Evolutionary conservation across 2,888 invertebrate species (phyloP), one percentile per base, ranked within the genome.

Genomic region (Muschampia plurimacula): DNA sequence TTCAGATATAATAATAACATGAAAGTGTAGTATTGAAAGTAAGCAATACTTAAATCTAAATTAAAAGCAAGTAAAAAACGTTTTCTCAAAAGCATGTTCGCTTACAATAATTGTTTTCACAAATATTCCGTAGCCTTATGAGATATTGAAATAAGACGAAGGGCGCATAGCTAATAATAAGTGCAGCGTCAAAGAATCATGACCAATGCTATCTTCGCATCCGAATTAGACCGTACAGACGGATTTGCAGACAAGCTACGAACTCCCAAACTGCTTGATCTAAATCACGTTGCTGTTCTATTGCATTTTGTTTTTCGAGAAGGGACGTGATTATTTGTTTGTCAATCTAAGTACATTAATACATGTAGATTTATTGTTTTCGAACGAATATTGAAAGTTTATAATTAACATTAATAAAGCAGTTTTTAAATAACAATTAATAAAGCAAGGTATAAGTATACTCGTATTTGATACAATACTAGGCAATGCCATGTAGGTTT

Each of bases 81-180:
- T 39, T 4, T 39, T 62, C 41, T 62, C 15, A 28, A 63, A 63
- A 63, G 36, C 22, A 63, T 36, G 13, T 36, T 60, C 32, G 32
- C 39, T 44, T 41, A 57, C 41, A 57, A 28, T 22, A 22, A 22
- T 3, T 57, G 44, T 59, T 63, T 63, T 63, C 9, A 39, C 22
- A 22, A 22, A 63, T 9, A n/a, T 63, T 39, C 22, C 41, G 39
- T 39, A 39, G 22, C 15, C 63, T 41, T 44, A 39, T 41, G 44
- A 44, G 44, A 66, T 49, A 66, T 49, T 13, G n/a, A 71, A 71
- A 46, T 52, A n/a, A 28, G 41, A 63, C 59, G 71, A 71, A 71
- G 71, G 71, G 52, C 67, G 32, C 28, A 66, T 13, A 41, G 66
- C 71, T 72, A 67, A 49, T 72, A 28, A 72, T 67, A 72, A 52